These are phyloP conservation scores for Pogonomyrmex californicus DNA, from an alignment of 1,140 invertebrate species.

Conservation along the genomic window DNA sequence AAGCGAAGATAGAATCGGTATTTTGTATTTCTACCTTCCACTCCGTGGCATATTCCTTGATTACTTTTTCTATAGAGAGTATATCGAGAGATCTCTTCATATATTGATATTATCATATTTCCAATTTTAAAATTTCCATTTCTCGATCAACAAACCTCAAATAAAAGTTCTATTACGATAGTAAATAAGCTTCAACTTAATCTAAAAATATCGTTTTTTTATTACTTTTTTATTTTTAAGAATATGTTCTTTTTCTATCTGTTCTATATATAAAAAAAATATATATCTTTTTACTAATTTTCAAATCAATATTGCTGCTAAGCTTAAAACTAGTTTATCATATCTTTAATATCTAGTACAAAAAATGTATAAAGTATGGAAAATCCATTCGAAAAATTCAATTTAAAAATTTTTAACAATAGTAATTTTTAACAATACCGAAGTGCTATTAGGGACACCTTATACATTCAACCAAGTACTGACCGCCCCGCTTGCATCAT, in stretches of 20 bases:
- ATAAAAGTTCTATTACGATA: neutral
- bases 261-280: neutral
- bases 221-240: neutral
- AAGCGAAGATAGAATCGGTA: constrained; percentile 27
- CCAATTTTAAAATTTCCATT: constrained; percentile 21
- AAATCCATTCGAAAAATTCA: neutral
- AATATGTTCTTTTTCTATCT: neutral
- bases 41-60: neutral
- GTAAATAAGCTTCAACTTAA: neutral
- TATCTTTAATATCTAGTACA: neutral
- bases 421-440: neutral
- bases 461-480: neutral
- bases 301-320: neutral
- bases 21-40: neutral
- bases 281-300: neutral
- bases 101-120: neutral
- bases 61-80: neutral
- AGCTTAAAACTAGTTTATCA: neutral
- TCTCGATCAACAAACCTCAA: neutral
- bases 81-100: neutral
- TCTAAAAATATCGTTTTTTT: neutral
- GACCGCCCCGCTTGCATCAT: neutral
- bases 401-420: neutral
- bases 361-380: neutral
- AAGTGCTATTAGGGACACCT: neutral